Evolutionary conservation across 2,113 vertebrate species (phyloP).

Genomic region (Pycnonotus jocosus): DNA sequence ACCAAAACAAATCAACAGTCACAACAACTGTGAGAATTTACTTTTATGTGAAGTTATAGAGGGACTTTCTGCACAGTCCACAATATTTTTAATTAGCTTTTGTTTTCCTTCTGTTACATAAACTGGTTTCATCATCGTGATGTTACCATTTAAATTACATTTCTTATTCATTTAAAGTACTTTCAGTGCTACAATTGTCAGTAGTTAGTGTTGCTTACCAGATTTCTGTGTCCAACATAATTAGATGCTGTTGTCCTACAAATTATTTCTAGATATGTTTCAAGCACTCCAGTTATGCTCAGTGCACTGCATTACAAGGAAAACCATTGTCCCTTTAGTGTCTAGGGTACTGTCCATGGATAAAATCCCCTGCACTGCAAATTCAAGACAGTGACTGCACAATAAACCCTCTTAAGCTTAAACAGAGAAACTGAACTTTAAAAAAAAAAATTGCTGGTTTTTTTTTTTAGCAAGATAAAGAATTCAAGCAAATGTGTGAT

Average conservation of each 20-base stretch:
- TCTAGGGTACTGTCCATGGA: background rate
- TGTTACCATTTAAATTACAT: constrained; percentile 12
- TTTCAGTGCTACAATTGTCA: background rate
- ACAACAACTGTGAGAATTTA: background rate
- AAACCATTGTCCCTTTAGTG: background rate
- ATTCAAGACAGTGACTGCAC: background rate
- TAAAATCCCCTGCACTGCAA: background rate
- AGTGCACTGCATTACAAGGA: background rate
- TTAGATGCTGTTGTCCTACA: constrained; percentile 35
- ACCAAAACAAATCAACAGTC: background rate
- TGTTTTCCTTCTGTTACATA: constrained; percentile 20
- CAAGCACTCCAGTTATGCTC: background rate
- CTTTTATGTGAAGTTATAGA: background rate
- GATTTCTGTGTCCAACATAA: background rate
- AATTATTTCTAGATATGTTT: constrained; percentile 38
- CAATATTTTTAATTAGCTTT: constrained; percentile 18
- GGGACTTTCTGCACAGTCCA: background rate
- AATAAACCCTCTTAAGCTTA: background rate
- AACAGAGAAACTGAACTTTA: background rate
- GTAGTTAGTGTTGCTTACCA: background rate
- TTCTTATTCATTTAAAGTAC: constrained; percentile 11
- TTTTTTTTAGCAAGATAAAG: background rate
- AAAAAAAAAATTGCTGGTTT: background rate
- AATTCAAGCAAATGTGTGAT: background rate
- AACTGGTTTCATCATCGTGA: background rate